phyloP scores from a whole-genome alignment of 2,888 invertebrate genomes.

The Sympetrum striolatum region DNA sequence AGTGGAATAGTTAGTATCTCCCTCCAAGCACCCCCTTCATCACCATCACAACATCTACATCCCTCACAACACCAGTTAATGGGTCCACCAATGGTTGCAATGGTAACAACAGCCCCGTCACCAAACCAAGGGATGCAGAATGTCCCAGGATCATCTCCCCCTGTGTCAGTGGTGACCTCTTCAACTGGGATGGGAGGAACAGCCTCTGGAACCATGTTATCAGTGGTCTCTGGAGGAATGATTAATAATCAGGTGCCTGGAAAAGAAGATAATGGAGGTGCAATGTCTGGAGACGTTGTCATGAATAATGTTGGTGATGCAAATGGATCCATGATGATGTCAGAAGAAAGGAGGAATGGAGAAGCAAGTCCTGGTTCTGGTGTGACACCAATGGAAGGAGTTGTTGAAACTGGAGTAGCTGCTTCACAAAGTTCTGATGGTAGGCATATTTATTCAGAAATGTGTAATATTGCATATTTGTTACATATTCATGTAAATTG shows the following conservation, averaged over 20 bases:
- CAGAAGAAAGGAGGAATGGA: slow-evolving; percentile 20
- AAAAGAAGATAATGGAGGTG: neutral
- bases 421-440: slow-evolving; percentile 8
- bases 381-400: slow-evolving; percentile 17
- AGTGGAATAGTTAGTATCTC: slow-evolving; percentile 9
- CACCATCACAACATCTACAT: slow-evolving; percentile 11
- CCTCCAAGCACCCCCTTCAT: slow-evolving; percentile 6
- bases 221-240: neutral
- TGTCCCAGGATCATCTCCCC: neutral
- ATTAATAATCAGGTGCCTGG: slow-evolving; percentile 1
- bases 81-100: slow-evolving; percentile 13
- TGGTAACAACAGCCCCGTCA: slow-evolving; percentile 14
- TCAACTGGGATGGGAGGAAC: neutral
- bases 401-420: slow-evolving; percentile 22
- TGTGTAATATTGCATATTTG: neutral
- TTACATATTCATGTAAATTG: neutral
- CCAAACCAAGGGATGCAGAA: slow-evolving; percentile 8
- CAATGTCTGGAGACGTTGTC: neutral
- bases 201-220: neutral
- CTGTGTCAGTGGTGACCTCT: slow-evolving; percentile 24
- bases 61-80: slow-evolving; percentile 7
- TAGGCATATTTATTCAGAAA: neutral
- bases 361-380: slow-evolving; percentile 6
- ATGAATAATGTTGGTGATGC: slow-evolving; percentile 6
- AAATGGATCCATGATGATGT: neutral